Base-by-base conservation (phyloP, 2,797 vertebrate genomes). In the Gallirallus australis region DNA sequence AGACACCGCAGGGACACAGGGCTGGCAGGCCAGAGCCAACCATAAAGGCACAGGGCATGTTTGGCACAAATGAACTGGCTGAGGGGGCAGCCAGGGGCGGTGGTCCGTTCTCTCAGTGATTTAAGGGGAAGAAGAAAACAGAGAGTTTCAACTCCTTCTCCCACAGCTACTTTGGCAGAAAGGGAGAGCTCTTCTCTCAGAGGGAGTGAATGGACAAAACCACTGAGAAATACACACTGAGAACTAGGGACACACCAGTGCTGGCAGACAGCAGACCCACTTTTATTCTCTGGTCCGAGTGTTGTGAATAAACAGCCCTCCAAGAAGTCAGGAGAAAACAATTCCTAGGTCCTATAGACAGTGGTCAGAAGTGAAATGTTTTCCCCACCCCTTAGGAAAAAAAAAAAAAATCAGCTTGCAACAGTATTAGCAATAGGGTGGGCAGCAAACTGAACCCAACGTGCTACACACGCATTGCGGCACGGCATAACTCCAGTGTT, bases 41-140 rank as follows among this genome's bases (percentile, higher is more conserved):
- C 4, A 37, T 11, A 7, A 95, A 94, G 95, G 90, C 94, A 94
- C 81, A 42, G 33, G 6, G 2, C 8, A 15, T 25, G 35, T 89
- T 95, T 97, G 95, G 95, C 95, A 97, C 94, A 30, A 81, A 53
- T 1, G 2, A 56, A 17, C 35, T 7, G 37, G 72, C 82, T 80
- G 60, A 25, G 0, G 0, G 0, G 21, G 40, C 82, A 94, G 79
- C 65, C 53, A 35, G 76, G 23, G 37, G n/a, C 83, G 50, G n/a
- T 52, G 91, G 56, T 78, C 75, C 30, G 8, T 61, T 45, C 37
- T 68, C 65, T 57, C 61, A 5, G 1, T 27, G 45, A 47, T 42
- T 69, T 47, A 54, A 47, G 18, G 11, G 71, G 33, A 83, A 69
- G 33, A 68, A 1, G 3, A 37, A 76, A 79, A 50, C 7, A 53